A percentile compares a stretch with the other conserved stretches of the same genome.
Conservation (phyloP, 1,140 invertebrate species). For the Drosophila sp. region DNA sequence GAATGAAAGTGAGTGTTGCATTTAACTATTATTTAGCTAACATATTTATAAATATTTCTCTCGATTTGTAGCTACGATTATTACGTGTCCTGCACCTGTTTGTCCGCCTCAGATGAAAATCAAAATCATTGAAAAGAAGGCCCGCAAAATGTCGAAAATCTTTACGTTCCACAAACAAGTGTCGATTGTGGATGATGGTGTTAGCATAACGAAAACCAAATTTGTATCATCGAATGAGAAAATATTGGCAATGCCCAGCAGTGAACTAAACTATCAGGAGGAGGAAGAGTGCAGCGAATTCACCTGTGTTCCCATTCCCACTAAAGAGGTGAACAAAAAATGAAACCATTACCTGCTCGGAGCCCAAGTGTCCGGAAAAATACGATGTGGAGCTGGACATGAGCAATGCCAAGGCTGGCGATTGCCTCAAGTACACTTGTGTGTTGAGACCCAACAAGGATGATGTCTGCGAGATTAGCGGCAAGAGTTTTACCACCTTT, state of each 20-base stretch:
- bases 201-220: conserved; percentile 76
- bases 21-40: not conserved
- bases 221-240: conserved; percentile 68
- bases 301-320: conserved; percentile 77
- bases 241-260: conserved; percentile 66
- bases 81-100: conserved; percentile 84
- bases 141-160: conserved; percentile 80
- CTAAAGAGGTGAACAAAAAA: conserved; percentile 62
- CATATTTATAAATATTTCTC: not conserved
- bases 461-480: conserved; percentile 89
- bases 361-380: conserved; percentile 86
- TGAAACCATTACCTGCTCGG: conserved; percentile 85
- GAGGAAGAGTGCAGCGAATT: conserved; percentile 81
- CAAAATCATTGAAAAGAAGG: conserved; percentile 76
- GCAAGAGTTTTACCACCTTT: conserved; percentile 91
- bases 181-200: conserved; percentile 66
- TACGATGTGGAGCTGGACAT: conserved; percentile 85
- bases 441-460: conserved; percentile 87
- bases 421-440: conserved; percentile 86
- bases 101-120: conserved; percentile 87
- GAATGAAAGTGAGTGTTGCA: conserved; percentile 59
- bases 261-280: conserved; percentile 51
- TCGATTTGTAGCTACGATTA: conserved; percentile 53
- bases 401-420: conserved; percentile 71
- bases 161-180: conserved; percentile 77